A percentile compares a stretch with the other conserved stretches of the same genome.
These are phyloP conservation scores for Melanargia galathea DNA, from an alignment of 2,888 invertebrate species.

Conservation along the genomic window DNA sequence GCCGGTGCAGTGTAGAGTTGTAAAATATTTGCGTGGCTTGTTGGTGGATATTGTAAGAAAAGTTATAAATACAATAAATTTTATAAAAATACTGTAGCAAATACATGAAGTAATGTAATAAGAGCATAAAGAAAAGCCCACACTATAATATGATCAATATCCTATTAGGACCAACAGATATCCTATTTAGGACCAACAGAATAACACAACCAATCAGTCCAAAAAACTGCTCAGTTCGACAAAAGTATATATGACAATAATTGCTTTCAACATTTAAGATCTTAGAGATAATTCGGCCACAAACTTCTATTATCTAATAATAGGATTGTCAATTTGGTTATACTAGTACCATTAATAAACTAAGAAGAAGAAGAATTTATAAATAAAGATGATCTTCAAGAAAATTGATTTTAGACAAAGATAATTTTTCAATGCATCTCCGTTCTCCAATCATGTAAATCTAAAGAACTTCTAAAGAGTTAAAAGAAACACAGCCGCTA, in stretches of 20 bases:
- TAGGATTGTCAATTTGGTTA: too few species aligned
- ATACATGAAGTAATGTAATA: slow-evolving; percentile 1
- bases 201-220: slow-evolving; percentile 1
- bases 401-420: background rate
- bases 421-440: background rate
- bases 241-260: background rate
- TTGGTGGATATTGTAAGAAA: slow-evolving; percentile 11
- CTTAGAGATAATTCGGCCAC: background rate
- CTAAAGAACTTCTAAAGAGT: slow-evolving; percentile 7
- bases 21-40: slow-evolving; percentile 32
- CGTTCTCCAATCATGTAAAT: background rate
- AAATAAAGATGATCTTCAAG: background rate
- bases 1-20: slow-evolving; percentile 32
- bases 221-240: background rate
- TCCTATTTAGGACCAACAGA: background rate
- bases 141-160: too few species aligned
- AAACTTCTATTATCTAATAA: background rate
- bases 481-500: background rate
- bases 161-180: background rate
- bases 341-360: too few species aligned
- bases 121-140: background rate
- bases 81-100: slow-evolving; percentile 3
- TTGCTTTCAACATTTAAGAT: background rate
- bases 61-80: slow-evolving; percentile 2
- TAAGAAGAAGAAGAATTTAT: too few species aligned